Evolutionary conservation across 2,888 invertebrate species (phyloP), one percentile per base, ranked within the genome.

Genomic region (Drosophila mulleri): DNA sequence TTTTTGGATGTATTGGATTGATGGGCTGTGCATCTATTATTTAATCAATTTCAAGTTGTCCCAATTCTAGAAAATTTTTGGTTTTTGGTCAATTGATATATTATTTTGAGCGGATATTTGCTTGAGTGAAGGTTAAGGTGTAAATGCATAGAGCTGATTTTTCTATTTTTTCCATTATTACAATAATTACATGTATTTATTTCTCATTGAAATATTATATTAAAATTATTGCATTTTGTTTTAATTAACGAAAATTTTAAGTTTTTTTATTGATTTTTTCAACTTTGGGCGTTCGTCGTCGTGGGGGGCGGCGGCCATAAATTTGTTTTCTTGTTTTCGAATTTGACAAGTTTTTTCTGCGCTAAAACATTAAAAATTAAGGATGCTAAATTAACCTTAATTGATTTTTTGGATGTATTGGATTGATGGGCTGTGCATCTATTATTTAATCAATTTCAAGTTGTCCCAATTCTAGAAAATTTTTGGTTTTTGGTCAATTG

Each of bases 341-440:
- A 77, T 77, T 81, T 78, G 78, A 82, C 76, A 68, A 66, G 76
- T 57, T 75, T 70, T 74, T 45, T 35, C 23, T 3, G 39, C 53
- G 48, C 44, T 18, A 12, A 44, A 41, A 63, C 79, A 81, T 77
- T 70, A 74, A 78, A 76, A 72, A 81, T 81, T 73, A 16, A 81
- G 64, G 16, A 50, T 45, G 65, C 42, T n/a, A 76, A 81, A 84
- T 82, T 75, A 78, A 65, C 53, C 75, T 82, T 78, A 82, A 82
- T 82, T 82, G 85, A 48, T 71, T 72, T 78, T 60, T 57, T 18
- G 53, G 48, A 45, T 81, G 18, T 26, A 4, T 35, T n/a, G 48
- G 56, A 66, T 56, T 66, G 66, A 67, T 67, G 67, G 66, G 41
- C n/a, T 56, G 20, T 4, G 3, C 11, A 72, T 41, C 26, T 41